Conservation (phyloP, 2,113 vertebrate genomes). For the Syngnathus floridae region DNA sequence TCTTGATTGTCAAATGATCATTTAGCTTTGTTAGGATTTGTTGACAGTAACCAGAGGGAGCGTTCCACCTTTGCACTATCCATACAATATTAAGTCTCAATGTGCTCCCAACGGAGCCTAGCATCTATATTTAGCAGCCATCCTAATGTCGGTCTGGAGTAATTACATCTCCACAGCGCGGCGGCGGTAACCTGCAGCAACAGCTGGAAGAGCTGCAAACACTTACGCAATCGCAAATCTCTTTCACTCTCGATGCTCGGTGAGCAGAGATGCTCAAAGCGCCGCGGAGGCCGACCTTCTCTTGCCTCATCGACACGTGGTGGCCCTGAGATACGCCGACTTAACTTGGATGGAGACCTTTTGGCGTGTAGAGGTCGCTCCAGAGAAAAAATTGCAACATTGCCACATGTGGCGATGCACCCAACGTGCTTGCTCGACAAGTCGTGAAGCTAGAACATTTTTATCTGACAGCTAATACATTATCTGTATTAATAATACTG, state of each 20-base stretch:
- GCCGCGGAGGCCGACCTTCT: conserved; percentile 15
- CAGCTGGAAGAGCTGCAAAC: conserved; percentile 31
- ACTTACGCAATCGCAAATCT: conserved; percentile 50
- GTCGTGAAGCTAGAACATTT: not conserved
- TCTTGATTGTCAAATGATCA: too few relatives aligned
- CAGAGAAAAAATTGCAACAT: conserved; percentile 13
- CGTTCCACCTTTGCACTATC: too few relatives aligned
- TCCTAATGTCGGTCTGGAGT: conserved; percentile 10
- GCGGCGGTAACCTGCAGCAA: conserved; percentile 32
- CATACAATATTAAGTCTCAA: too few relatives aligned
- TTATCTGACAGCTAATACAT: too few relatives aligned
- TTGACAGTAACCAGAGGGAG: too few relatives aligned
- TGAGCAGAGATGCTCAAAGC: conserved; percentile 40
- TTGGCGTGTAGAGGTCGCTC: conserved; percentile 19
- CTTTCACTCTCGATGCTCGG: conserved; percentile 23
- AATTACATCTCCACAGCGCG: conserved; percentile 22
- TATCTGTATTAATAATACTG: too few relatives aligned
- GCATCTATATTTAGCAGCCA: conserved; percentile 9
- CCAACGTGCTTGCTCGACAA: not conserved
- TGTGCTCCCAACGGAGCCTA: not conserved
- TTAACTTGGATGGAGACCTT: conserved; percentile 15
- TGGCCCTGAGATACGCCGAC: conserved; percentile 17
- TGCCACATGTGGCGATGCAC: not conserved
- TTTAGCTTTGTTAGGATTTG: too few relatives aligned
- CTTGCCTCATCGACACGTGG: conserved; percentile 19